Conservation (phyloP, 2,888 invertebrate genomes). For the Mythimna lalbum region DNA sequence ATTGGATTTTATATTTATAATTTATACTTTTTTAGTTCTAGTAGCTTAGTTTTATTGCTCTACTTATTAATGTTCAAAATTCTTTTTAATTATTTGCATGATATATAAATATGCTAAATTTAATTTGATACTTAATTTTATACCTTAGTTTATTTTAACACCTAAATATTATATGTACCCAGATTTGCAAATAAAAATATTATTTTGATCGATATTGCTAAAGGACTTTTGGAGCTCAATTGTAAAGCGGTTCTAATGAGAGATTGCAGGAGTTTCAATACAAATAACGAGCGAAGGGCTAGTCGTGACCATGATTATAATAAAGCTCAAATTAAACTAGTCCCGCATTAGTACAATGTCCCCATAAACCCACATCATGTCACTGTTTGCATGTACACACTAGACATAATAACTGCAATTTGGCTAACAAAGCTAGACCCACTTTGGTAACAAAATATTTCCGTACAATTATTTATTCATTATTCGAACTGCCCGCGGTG, state of each 20-base stretch:
- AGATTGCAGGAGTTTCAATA: not conserved
- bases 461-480: constrained; percentile 89
- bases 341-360: not conserved
- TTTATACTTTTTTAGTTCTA: no score
- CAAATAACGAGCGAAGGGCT: not conserved
- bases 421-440: constrained; percentile 74
- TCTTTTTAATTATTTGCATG: no score
- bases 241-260: not conserved
- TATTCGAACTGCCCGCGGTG: constrained; percentile 77
- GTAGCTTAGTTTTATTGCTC: no score
- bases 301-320: not conserved
- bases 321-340: not conserved
- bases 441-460: constrained; percentile 78
- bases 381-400: constrained; percentile 7
- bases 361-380: constrained; percentile 1
- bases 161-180: no score
- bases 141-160: no score
- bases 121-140: no score
- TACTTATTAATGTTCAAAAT: no score
- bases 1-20: no score
- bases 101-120: no score
- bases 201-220: no score
- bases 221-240: not conserved
- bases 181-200: no score
- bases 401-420: constrained; percentile 70